phyloP scores from a whole-genome alignment of 2,888 invertebrate genomes.

The Macrophya alboannulata region DNA sequence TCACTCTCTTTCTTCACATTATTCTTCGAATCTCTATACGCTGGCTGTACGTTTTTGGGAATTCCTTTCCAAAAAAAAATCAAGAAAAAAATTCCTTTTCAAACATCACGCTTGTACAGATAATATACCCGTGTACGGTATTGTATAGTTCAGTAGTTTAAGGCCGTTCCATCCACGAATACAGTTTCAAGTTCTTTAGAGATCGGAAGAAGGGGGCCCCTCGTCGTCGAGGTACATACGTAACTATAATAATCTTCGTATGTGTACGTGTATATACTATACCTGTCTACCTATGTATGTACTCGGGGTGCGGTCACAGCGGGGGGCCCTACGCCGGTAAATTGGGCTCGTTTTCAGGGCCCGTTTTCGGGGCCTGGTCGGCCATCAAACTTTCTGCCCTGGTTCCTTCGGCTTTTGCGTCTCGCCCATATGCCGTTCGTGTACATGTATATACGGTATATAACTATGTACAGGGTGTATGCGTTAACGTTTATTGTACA shows the following conservation, averaged over 20 bases:
- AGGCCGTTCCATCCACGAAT: neutral
- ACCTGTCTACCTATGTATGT: neutral
- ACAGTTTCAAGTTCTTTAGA: neutral
- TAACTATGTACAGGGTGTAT: neutral
- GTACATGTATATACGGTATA: too few relatives aligned
- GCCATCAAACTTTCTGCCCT: conserved; percentile 52
- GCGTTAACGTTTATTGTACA: neutral
- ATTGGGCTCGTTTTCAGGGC: conserved; percentile 52
- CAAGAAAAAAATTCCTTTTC: conserved; percentile 8
- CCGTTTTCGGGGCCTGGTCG: conserved; percentile 34
- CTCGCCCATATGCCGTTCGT: neutral
- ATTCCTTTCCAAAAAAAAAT: conserved; percentile 12
- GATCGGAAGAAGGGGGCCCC: neutral
- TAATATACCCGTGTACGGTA: neutral
- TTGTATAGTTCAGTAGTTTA: neutral
- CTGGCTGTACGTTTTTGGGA: neutral
- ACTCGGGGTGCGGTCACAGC: conserved; percentile 53
- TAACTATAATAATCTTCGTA: too few relatives aligned
- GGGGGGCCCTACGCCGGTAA: conserved; percentile 46
- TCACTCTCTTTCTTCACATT: neutral
- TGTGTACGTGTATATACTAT: neutral
- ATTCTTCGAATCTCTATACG: neutral
- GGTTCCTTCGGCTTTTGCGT: conserved; percentile 31
- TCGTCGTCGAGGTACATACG: neutral
- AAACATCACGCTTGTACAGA: too few relatives aligned